A percentile compares a stretch with the other conserved stretches of the same genome.
Evolutionary conservation across 1,140 invertebrate genomes (phyloP).

Genomic region (Heterodera carotae): DNA sequence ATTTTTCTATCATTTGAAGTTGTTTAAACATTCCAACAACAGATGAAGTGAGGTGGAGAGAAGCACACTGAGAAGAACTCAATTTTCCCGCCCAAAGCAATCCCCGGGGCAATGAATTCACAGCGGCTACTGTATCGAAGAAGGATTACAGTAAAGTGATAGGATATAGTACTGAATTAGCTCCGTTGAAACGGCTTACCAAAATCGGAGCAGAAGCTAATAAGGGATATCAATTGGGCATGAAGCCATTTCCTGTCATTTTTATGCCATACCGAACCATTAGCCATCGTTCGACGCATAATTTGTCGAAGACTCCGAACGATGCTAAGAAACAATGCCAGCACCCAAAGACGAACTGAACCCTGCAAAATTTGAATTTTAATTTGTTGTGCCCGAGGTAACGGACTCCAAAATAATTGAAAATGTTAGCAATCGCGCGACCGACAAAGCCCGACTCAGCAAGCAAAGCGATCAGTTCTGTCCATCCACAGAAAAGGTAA

Average conservation of each 20-base stretch:
- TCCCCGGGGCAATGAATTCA: constrained; percentile 18
- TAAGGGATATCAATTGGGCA: constrained; percentile 9
- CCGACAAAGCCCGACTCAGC: constrained; percentile 17
- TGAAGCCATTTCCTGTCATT: constrained; percentile 2
- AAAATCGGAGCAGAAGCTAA: constrained; percentile 8
- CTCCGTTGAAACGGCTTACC: neutral
- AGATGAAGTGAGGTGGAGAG: constrained; percentile 2
- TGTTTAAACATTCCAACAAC: constrained; percentile 13
- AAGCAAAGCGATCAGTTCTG: constrained; percentile 14
- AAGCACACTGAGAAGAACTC: neutral
- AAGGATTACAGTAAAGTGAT: neutral
- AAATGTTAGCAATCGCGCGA: neutral
- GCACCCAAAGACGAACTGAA: constrained; percentile 18
- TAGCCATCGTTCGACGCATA: neutral
- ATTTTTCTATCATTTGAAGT: neutral
- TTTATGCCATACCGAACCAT: neutral
- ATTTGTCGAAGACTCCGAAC: constrained; percentile 12
- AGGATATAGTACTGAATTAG: neutral
- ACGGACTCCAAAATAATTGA: neutral
- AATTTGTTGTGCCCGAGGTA: neutral
- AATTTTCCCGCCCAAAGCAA: constrained; percentile 22
- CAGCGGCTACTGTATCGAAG: neutral
- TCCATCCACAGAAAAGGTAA: constrained; percentile 24
- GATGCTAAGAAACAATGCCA: constrained; percentile 13
- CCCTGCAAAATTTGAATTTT: neutral